These are phyloP conservation scores for Oceanodroma leucorhoa DNA, from an alignment of 2,797 vertebrate species.

Conservation along the genomic window DNA sequence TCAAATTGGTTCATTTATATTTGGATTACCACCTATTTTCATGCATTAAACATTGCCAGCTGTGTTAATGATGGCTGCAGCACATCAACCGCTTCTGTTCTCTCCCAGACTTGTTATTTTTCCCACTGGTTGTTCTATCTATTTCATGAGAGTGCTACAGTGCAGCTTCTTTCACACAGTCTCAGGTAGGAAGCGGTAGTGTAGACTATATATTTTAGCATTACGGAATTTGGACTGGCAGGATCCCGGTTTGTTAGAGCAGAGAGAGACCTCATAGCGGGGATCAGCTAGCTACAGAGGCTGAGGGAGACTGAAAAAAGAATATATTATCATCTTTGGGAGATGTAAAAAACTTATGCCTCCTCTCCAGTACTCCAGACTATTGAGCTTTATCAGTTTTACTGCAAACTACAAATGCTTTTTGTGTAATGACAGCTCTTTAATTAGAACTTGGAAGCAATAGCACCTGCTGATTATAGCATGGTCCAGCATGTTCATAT, in stretches of 20 bases:
- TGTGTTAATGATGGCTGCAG: constrained; percentile 12
- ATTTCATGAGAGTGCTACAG: background rate
- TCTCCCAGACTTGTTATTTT: constrained; percentile 14
- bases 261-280: background rate
- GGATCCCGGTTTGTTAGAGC: background rate
- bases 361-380: background rate
- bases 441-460: constrained; percentile 60
- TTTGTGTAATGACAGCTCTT: constrained; percentile 44
- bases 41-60: constrained; percentile 5
- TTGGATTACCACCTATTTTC: constrained; percentile 6
- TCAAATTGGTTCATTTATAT: background rate
- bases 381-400: constrained; percentile 50
- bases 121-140: background rate
- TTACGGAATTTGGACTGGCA: background rate
- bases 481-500: constrained; percentile 44
- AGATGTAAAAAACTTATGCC: background rate
- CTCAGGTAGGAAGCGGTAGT: background rate
- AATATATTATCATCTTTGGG: background rate
- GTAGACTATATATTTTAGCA: background rate
- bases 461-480: constrained; percentile 39
- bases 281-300: background rate
- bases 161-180: background rate
- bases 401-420: constrained; percentile 32
- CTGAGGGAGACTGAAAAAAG: background rate
- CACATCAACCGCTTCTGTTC: background rate